Evolutionary conservation across 2,888 invertebrate genomes (phyloP), one percentile per base, ranked within the genome.

Genomic region (Eilema griseolum): DNA sequence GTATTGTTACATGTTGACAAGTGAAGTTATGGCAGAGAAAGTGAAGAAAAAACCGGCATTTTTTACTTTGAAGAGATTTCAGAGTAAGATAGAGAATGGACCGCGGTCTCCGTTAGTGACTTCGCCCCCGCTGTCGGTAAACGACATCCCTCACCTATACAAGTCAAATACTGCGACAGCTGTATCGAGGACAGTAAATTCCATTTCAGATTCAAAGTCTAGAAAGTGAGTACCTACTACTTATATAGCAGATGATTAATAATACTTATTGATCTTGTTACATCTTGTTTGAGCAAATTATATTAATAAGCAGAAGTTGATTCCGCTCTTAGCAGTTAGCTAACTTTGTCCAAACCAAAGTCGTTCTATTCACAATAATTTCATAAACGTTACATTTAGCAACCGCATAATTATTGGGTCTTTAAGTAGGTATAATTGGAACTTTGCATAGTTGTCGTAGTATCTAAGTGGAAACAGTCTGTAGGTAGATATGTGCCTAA

Each of bases 11-110:
- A 75, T 75, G 78, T 79, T 61, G 66, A 69, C 61, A 70, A 79
- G 80, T 77, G 61, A 77, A 78, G 81, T 78, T 74, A 95, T 94
- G 94, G 85, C 92, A 56, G 94, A 95, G 41, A 94, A 93, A 78
- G 77, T 88, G 63, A 94, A 93, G 75, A 94, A 92, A 72, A 93
- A 88, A 63, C 88, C 89, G 3, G 84, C 89, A 11, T 90, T 94
- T 74, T 92, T 94, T 75, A 90, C 83, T 52, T 71, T 94, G n/a
- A 93, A 88, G 70, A 86, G 93, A 57, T 91, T 90, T 88, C 91
- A 89, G 67, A 89, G 90, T 74, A 91, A 84, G 66, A 69, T 78
- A 24, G 88, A 88, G 26, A 68, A 33, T 57, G 69, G 74, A 11
- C 24, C 61, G 23, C 67, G 71, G 16, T 26, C 73, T 62, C 37